phyloP scores from a whole-genome alignment of 1,140 invertebrate species.

The Camponotus vicinus region DNA sequence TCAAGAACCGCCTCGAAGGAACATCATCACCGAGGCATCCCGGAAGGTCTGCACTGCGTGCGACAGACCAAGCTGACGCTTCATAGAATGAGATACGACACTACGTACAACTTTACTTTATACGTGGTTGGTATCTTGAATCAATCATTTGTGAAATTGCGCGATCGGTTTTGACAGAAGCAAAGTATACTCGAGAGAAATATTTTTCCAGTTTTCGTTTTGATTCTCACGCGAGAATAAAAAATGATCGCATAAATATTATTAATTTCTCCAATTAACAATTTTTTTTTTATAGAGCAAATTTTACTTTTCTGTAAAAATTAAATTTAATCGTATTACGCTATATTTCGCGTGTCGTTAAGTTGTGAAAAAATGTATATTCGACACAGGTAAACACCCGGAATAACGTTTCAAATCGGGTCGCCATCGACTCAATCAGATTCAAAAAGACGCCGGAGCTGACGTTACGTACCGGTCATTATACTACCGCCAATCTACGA shows the following conservation, averaged over 20 bases:
- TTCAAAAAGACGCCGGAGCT: slow-evolving; percentile 81
- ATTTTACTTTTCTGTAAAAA: neutral
- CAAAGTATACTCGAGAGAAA: neutral
- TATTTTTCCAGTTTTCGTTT: neutral
- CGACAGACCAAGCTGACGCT: slow-evolving; percentile 83
- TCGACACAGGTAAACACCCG: slow-evolving; percentile 79
- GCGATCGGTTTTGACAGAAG: slow-evolving; percentile 6
- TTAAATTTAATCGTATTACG: neutral
- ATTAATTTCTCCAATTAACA: neutral
- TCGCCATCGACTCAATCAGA: slow-evolving; percentile 80
- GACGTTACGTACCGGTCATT: slow-evolving; percentile 79
- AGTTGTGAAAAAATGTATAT: neutral
- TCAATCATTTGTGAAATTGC: slow-evolving; percentile 18
- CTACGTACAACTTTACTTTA: slow-evolving; percentile 85
- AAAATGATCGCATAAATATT: neutral
- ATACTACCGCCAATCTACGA: slow-evolving; percentile 79
- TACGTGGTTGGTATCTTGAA: slow-evolving; percentile 80
- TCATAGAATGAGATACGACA: slow-evolving; percentile 84
- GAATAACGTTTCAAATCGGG: slow-evolving; percentile 83
- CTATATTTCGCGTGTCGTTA: neutral
- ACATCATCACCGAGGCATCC: slow-evolving; percentile 76
- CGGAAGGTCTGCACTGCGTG: slow-evolving; percentile 84
- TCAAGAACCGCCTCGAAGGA: slow-evolving; percentile 69
- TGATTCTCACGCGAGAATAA: neutral
- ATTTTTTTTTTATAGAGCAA: neutral